These are phyloP conservation scores for Diachrysia chrysitis DNA, from an alignment of 2,888 invertebrate species.

Conservation along the genomic window DNA sequence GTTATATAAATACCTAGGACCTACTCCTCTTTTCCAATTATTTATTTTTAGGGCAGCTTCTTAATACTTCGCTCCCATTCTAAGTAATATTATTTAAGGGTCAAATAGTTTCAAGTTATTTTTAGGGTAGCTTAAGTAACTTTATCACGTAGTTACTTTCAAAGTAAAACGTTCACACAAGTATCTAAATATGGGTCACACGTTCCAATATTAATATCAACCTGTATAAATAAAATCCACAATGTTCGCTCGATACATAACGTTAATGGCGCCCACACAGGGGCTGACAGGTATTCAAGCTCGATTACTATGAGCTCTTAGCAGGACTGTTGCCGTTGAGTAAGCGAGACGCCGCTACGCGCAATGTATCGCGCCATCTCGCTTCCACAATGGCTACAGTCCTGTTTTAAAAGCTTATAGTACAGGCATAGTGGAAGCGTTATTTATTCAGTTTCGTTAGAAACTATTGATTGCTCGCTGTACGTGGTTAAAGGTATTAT, in stretches of 20 bases:
- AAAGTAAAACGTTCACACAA: neutral
- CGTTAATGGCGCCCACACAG: neutral
- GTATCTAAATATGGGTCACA: neutral
- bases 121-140: no score
- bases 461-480: slow-evolving; percentile 7
- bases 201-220: neutral
- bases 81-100: no score
- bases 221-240: neutral
- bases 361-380: no score
- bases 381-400: no score
- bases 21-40: no score
- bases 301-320: neutral
- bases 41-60: no score
- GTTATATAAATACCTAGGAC: no score
- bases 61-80: no score
- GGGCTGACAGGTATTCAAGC: neutral
- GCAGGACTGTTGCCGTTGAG: neutral
- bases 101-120: no score
- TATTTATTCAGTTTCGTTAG: slow-evolving; percentile 12
- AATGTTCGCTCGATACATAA: neutral
- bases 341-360: no score
- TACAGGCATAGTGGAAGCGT: neutral
- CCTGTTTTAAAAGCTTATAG: no score
- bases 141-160: neutral
- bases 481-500: neutral